Conservation (phyloP, 2,113 vertebrate genomes). For the Gadus chalcogrammus region DNA sequence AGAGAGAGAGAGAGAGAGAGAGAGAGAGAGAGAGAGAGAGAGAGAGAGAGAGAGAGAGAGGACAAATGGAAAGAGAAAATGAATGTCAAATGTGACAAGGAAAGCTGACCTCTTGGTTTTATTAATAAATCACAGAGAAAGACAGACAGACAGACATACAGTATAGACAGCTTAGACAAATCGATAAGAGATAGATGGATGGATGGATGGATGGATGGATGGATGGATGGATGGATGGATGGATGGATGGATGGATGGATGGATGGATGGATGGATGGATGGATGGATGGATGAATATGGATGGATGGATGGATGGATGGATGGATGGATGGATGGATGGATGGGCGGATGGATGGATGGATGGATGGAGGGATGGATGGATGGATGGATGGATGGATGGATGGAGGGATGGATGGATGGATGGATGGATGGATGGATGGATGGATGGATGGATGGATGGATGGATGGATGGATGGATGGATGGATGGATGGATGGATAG, state of each 20-base stretch:
- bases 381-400: no score
- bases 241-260: no score
- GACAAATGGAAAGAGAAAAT: conserved; percentile 19
- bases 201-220: not conserved
- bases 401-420: not conserved
- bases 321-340: no score
- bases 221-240: no score
- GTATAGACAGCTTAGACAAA: not conserved
- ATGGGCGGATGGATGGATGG: no score
- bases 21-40: not conserved
- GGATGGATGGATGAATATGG: not conserved
- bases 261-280: not conserved
- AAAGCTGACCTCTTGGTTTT: conserved; percentile 54
- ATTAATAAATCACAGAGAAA: not conserved
- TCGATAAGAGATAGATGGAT: conserved; percentile 7
- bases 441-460: no score
- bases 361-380: not conserved
- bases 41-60: conserved; percentile 26
- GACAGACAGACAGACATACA: not conserved
- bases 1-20: conserved; percentile 23
- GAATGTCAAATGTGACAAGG: conserved; percentile 57
- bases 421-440: no score
- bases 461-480: no score
- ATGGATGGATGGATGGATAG: not conserved
- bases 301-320: no score